Base-by-base conservation (phyloP, 2,113 vertebrate genomes). In the Theropithecus gelada region DNA sequence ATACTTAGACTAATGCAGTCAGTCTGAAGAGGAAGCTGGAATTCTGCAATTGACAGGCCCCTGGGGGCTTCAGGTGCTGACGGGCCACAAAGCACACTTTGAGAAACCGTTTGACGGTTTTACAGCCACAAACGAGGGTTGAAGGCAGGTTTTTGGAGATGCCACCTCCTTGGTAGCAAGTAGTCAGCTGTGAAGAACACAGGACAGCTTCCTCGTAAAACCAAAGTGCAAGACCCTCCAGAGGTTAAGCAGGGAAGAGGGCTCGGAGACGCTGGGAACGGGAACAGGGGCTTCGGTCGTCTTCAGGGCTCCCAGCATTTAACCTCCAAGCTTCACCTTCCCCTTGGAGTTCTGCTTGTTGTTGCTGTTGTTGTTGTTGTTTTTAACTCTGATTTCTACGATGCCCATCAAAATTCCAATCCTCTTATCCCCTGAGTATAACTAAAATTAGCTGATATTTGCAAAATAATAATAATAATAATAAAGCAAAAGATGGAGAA, bases 401-500 rank as follows among this genome's bases (percentile, higher is more conserved):
- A 23, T 40, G 35, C 4, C 80, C 72, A 61, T 87, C 66, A 72
- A 87, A 86, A 89, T 86, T 81, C 80, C 66, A 20, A 38, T 30
- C 43, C 57, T 25, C 43, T 88, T 84, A n/a, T 64, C 50, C 35
- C 48, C 57, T 83, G 27, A 64, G 27, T 40, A 52, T 48, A 73
- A 87, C 22, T 92, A 75, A 95, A 91, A 83, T 61, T 20, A 70
- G 40, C n/a, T 81, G 52, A 23, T 55, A 70, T 84, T 90, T 90
- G 35, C 72, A 50, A 50, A 50, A 45, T 45, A 45, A 45, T 45
- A 45, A 45, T 9, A 45, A 45, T 8, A 45, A 8, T 45, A 87
- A 52, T 30, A 59, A 64, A 87, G 79, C 6, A 43, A 68, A 66
- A 2, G 1, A 9, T 55, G 20, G n/a, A 45, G 38, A 18, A 72